Base-by-base conservation (phyloP, 2,888 invertebrate species). In the Lutraria lutraria region DNA sequence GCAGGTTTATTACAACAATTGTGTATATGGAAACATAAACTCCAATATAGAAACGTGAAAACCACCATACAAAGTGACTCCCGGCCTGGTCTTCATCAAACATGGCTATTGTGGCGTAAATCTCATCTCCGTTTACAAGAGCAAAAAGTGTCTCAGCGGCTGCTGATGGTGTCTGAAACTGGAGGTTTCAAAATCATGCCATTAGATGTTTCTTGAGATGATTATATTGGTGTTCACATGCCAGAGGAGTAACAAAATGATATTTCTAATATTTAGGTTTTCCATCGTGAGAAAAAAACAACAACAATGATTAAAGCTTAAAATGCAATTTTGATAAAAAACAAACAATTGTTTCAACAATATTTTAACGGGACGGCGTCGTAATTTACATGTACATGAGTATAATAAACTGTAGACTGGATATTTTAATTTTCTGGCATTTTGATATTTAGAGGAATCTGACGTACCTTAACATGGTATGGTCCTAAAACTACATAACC, bases 61-160 rank as follows among this genome's bases (percentile, higher is more conserved):
- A 91, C 90, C 87, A 89, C 68, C 81, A 85, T 0, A 91, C 86
- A 79, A 56, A 54, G 19, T 34, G 16, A 16, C 85, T 83, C 29
- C 90, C 89, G 16, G 87, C 63, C 72, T 89, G 87, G 29, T 85
- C 80, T 4, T 80, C 68, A n/a, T 91, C 90, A 34, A 91, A 79
- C 25, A 89, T 89, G 81, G 86, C 81, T 29, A 91, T 68, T 1
- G 90, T 89, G 0, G 86, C 83, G 52, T 80, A 91, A 21, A 91
- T 80, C 31, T 91, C 90, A 76, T 91, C 90, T 10, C 87, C 89
- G 53, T 85, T 87, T 13, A 89, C 87, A 68, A 91, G 81, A n/a
- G 90, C 82, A 19, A 89, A 81, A 8, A 91, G 63, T 13, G 89
- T 89, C 72, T 87, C 89, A 6, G 87, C 83, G 19, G 89, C 76